Evolutionary conservation across 1,140 invertebrate species (phyloP).

Genomic region (Anthonomus grandis): DNA sequence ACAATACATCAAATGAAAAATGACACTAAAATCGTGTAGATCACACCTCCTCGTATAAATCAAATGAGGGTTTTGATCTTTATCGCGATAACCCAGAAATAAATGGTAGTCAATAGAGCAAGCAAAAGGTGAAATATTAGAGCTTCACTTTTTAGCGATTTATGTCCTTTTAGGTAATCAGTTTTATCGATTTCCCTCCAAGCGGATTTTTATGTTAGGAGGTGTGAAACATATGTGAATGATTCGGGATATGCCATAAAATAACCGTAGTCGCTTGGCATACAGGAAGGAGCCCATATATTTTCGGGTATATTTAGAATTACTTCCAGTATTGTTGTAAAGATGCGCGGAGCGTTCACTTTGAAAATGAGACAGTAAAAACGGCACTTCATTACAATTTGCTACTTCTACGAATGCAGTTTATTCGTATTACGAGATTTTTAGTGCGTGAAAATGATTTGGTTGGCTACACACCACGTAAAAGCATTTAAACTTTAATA

Average conservation of each 20-base stretch:
- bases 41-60: slow-evolving; percentile 12
- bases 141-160: slow-evolving; percentile 13
- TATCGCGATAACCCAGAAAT: slow-evolving; percentile 23
- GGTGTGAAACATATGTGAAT: slow-evolving; percentile 24
- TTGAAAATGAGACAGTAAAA: no score
- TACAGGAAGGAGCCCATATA: slow-evolving; percentile 11
- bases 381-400: no score
- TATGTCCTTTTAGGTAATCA: slow-evolving; percentile 26
- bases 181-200: slow-evolving; percentile 22
- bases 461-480: no score
- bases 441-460: no score
- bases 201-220: slow-evolving; percentile 23
- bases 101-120: slow-evolving; percentile 13
- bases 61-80: slow-evolving; percentile 13
- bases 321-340: slow-evolving; percentile 7
- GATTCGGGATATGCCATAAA: slow-evolving; percentile 6
- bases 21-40: slow-evolving; percentile 17
- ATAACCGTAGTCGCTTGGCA: background rate
- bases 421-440: no score
- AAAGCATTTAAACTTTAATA: no score
- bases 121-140: slow-evolving; percentile 12
- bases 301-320: slow-evolving; percentile 15
- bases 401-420: no score
- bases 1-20: slow-evolving; percentile 11
- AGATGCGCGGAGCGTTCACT: no score